Conservation (phyloP, 2,888 invertebrate genomes). For the Tetragonula carbonaria region DNA sequence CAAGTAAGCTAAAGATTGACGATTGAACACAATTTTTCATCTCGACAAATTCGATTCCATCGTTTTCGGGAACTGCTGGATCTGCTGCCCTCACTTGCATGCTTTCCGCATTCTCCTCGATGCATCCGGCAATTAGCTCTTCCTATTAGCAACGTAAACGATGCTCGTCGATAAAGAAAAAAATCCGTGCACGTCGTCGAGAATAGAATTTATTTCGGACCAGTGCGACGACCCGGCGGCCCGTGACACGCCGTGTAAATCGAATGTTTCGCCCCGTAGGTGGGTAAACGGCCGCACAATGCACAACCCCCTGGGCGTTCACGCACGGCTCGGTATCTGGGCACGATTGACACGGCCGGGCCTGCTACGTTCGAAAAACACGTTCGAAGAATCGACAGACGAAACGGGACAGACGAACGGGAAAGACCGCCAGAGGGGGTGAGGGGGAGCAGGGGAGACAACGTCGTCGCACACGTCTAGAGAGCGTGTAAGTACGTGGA, state of each 20-base stretch:
- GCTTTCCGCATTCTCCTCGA: too few relatives aligned
- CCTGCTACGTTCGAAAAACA: constrained; percentile 5
- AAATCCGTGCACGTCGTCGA: neutral
- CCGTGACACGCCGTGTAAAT: constrained; percentile 73
- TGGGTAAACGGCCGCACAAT: constrained; percentile 38
- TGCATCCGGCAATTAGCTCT: too few relatives aligned
- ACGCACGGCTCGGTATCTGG: constrained; percentile 45
- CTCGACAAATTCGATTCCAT: too few relatives aligned
- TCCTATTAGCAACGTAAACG: neutral
- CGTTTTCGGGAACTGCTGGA: too few relatives aligned
- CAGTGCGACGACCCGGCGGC: neutral
- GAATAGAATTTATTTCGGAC: constrained; percentile 15
- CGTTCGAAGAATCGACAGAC: neutral
- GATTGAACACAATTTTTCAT: too few relatives aligned
- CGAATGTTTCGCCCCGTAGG: constrained; percentile 72
- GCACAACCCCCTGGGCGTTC: constrained; percentile 38
- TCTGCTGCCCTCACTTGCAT: too few relatives aligned
- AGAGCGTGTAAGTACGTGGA: constrained; percentile 62
- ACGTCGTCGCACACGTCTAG: constrained; percentile 38
- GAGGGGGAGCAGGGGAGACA: neutral
- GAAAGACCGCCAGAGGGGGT: too few relatives aligned
- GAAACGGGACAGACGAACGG: neutral
- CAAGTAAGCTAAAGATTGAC: too few relatives aligned
- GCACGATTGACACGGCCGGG: constrained; percentile 40
- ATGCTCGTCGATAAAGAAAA: neutral